Percentiles rank a stretch among this genome's conserved stretches.
Evolutionary conservation across 2,888 invertebrate genomes (phyloP).

Genomic region (Pristionchus japonicus): DNA sequence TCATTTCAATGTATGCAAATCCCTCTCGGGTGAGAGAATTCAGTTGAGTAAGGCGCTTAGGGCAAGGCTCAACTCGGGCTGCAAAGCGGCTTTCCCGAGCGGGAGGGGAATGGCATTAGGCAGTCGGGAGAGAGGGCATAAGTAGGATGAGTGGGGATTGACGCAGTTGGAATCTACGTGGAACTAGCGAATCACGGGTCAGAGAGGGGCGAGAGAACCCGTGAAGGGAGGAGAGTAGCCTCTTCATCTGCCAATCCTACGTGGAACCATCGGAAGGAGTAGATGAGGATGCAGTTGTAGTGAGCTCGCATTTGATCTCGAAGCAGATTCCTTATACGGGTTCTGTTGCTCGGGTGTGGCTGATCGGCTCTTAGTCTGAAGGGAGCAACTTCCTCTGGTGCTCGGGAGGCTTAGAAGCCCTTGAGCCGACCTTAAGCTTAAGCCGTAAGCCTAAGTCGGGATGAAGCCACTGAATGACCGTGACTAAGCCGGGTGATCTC

Average conservation of each 20-base stretch:
- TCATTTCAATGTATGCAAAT: background rate
- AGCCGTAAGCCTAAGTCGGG: too few species aligned
- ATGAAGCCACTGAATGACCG: background rate
- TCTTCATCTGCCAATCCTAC: too few species aligned
- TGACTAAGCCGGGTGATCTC: background rate
- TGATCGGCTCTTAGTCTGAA: background rate
- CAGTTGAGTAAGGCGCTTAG: background rate
- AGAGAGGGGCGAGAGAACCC: too few species aligned
- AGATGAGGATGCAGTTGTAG: background rate
- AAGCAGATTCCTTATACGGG: too few species aligned
- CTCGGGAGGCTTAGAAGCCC: background rate
- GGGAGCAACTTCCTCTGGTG: background rate
- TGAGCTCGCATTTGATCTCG: background rate
- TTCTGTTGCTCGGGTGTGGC: too few species aligned
- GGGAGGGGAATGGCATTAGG: background rate
- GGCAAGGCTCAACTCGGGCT: background rate
- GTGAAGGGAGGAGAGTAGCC: too few species aligned
- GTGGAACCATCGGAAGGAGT: background rate
- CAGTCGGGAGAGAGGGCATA: background rate
- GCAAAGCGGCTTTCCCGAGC: background rate
- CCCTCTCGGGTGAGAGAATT: slow-evolving; percentile 15
- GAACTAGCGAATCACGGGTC: too few species aligned
- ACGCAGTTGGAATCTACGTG: background rate
- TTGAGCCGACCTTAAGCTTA: too few species aligned
- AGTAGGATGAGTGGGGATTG: background rate